Evolutionary conservation across 2,113 vertebrate species (phyloP), one percentile per base, ranked within the genome.

Genomic region (Anhinga anhinga): DNA sequence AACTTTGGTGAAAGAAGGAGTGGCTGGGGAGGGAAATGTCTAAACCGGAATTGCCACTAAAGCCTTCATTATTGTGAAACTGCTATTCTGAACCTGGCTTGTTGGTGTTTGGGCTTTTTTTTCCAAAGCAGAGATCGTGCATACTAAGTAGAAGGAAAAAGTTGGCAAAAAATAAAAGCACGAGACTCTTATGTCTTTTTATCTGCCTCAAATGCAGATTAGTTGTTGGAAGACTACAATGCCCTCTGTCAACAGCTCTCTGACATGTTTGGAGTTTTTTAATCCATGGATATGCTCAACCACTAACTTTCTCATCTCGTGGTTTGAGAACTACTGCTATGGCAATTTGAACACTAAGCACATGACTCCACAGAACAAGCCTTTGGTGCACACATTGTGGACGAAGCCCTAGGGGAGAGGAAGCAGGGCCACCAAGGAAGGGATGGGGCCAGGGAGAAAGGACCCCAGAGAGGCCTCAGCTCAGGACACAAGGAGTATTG

Each of bases 311-410:
- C 47, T 72, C 67, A 49, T 77, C 17, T n/a, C 5, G 0, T 15
- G 10, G 19, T 76, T 79, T 56, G 40, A 91, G 61, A 79, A 16
- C 23, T 83, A 58, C 23, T 79, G 47, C 52, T 81, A 5, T 0
- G 7, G 27, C 30, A 56, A 9, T 34, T 59, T 0, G 0, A 56
- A 59, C 32, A 34, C 22, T 34, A 8, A 82, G 50, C 26, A 32
- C 9, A 6, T 2, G 14, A 42, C 49, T 59, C 29, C 21, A 32
- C 11, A 59, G 45, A 73, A 15, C 34, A 79, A 58, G 11, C 25
- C 36, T 77, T 73, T 1, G 2, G 45, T 58, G 13, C 6, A 5
- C n/a, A 52, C 7, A 3, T 4, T 3, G 2, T 0, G 1, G 17
- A 50, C 4, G 1, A 86, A 89, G 18, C 5, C 67, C 21, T 47